Evolutionary conservation across 2,113 vertebrate species (phyloP), one percentile per base, ranked within the genome.

Genomic region (Zootoca vivipara): DNA sequence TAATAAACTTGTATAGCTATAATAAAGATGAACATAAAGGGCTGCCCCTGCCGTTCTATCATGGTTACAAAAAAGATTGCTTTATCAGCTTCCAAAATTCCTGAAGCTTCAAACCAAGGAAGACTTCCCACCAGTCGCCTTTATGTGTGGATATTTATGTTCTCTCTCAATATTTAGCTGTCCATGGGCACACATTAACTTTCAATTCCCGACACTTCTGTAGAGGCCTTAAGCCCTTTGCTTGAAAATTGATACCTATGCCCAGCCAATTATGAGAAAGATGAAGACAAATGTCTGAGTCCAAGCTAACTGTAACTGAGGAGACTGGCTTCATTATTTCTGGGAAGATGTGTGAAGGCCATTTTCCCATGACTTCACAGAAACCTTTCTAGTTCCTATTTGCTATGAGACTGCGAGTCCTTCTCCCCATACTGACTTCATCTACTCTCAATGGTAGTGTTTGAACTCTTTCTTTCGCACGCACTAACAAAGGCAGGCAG

Each of bases 221-320:
- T 5, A 82, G 16, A 12, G 35, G 10, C 22, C 69, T 1, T 20
- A 42, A 83, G 83, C 20, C 46, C 30, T 69, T 24, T 81, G 62
- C 72, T 79, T 46, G 33, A 85, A 85, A 80, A 81, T 84, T 33
- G 73, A 1, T 42, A 81, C 89, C 64, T 81, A 62, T 81, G 18
- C 73, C 75, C 30, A 33, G 72, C 16, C 93, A 90, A 38, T 85
- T 84, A 82, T 15, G 13, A 56, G 22, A 58, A 24, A 80, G 26
- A 56, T 74, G 65, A 67, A 89, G 69, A 69, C 33, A 74, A 83
- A 70, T 8, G 42, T 46, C n/a, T 89, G 1, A 38, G 58, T 46
- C 67, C 56, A 85, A 80, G 58, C 67, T 75, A 67, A 74, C 35
- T 91, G 89, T 65, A 91, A 85, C 85, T 35, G n/a, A 90, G 13